Evolutionary conservation across 2,888 invertebrate genomes (phyloP).

Genomic region (Terebella lapidaria): DNA sequence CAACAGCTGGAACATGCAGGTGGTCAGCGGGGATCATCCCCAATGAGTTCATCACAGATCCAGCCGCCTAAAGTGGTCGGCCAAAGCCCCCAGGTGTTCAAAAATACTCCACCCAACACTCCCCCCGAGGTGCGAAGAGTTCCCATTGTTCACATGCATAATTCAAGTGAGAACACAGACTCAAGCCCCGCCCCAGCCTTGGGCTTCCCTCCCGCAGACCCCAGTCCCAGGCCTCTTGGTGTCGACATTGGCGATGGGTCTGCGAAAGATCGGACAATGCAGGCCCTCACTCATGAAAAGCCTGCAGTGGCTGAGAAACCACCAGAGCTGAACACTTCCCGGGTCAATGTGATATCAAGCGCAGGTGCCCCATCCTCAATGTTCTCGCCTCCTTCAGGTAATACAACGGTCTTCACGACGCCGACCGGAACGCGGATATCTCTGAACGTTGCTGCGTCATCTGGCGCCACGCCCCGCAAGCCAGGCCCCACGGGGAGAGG

Average conservation of each 20-base stretch:
- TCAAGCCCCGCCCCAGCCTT: not conserved
- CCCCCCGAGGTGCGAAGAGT: slow-evolving; percentile 18
- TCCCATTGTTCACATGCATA: not conserved
- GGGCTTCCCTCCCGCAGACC: not conserved
- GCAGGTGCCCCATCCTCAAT: not conserved
- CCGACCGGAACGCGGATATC: slow-evolving; percentile 38
- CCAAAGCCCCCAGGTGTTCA: not conserved
- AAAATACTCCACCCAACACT: slow-evolving; percentile 20
- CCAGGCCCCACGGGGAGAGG: slow-evolving; percentile 34
- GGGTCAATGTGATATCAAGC: slow-evolving; percentile 8
- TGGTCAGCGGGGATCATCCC: not conserved
- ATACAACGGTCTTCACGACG: slow-evolving; percentile 22
- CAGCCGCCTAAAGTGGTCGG: not conserved
- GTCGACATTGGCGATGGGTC: not conserved
- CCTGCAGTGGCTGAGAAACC: slow-evolving; percentile 19
- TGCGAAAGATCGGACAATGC: not conserved
- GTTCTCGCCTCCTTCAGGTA: not conserved
- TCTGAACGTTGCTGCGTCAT: slow-evolving; percentile 32
- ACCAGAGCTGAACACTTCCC: slow-evolving; percentile 8
- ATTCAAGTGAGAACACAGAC: slow-evolving; percentile 9
- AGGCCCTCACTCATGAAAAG: not conserved
- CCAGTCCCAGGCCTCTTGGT: not conserved
- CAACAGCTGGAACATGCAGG: slow-evolving; percentile 29
- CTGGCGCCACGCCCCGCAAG: slow-evolving; percentile 30
- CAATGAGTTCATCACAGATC: not conserved